phyloP scores from a whole-genome alignment of 2,888 invertebrate species.

The Acrocyrtus sp. region DNA sequence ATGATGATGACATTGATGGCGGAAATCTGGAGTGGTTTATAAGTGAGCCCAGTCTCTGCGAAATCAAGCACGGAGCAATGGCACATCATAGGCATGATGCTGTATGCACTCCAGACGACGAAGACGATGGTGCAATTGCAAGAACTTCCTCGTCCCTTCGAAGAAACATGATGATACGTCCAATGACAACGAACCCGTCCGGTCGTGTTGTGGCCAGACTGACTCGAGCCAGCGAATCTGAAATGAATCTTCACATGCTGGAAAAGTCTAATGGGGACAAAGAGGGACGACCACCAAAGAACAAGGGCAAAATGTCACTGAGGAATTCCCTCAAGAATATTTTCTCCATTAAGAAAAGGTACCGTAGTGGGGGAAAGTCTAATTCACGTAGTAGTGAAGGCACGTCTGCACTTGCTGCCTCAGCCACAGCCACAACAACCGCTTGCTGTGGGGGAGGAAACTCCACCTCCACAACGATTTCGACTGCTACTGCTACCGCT shows the following conservation, averaged over 20 bases:
- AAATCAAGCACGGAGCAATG: slow-evolving; percentile 24
- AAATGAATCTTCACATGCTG: slow-evolving; percentile 47
- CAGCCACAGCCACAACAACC: slow-evolving; percentile 7
- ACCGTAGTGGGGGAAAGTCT: slow-evolving; percentile 48
- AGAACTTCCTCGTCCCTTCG: slow-evolving; percentile 32
- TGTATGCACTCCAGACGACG: slow-evolving; percentile 20
- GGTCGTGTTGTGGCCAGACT: slow-evolving; percentile 50
- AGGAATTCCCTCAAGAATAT: slow-evolving; percentile 66
- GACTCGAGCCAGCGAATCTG: slow-evolving; percentile 49
- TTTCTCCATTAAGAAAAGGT: slow-evolving; percentile 66
- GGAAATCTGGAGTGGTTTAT: slow-evolving; percentile 48
- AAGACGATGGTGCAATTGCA: background rate
- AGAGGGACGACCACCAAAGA: slow-evolving; percentile 37
- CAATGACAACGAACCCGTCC: slow-evolving; percentile 45
- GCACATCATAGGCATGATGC: slow-evolving; percentile 32
- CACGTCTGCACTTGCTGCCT: background rate
- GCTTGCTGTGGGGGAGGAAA: slow-evolving; percentile 12
- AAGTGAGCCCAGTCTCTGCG: slow-evolving; percentile 56
- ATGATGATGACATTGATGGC: slow-evolving; percentile 21
- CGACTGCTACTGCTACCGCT: slow-evolving; percentile 38
- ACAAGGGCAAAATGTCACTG: slow-evolving; percentile 63
- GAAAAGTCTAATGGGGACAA: slow-evolving; percentile 22
- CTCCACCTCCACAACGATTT: slow-evolving; percentile 32
- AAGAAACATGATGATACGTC: slow-evolving; percentile 48
- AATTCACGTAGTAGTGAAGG: background rate